Evolutionary conservation across 2,797 vertebrate species (phyloP), one percentile per base, ranked within the genome.

Genomic region (Aphelocoma californica): DNA sequence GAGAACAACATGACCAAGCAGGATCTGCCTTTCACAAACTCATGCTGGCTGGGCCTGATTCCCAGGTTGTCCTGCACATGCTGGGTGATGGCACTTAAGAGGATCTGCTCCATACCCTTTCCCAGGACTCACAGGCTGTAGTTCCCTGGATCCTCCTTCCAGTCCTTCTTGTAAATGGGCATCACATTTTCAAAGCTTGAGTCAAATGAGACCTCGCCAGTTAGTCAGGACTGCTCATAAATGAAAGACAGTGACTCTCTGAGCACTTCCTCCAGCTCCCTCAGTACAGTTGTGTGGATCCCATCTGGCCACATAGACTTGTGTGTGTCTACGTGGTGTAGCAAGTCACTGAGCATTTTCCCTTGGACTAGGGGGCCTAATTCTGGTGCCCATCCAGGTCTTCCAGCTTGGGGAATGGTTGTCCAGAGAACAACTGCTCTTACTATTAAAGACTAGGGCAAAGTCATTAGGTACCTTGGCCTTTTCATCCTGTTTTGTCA

Each of bases 291-390:
- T 60, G 32, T 4, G 6, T 29, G 18, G 26, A 34, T 84, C 7
- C 14, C 32, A 18, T 21, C 14, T 0, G 0, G 18, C 3, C 17
- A 17, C 19, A 29, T 5, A 6, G 18, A 45, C 9, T 3, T 34
- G 9, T 26, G 10, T 34, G 14, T 26, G 28, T 54, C 67, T 67
- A 9, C 0, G 0, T 17, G 34, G 21, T 12, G 2, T 12, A 54
- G 23, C 13, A 56, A 34, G 9, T 24, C 8, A 20, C 14, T 51
- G 11, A 51, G 7, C 10, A 19, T 69, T 58, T 53, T 40, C 34
- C 7, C 31, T 44, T 81, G 17, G 13, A 42, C 61, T 65, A 20
- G 6, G 34, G 10, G 2, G 1, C 24, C 75, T 69, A 21, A 20
- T 45, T 60, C 29, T 74, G 7, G 6, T 86, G 5, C 12, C 18